A percentile compares a stretch with the other conserved stretches of the same genome.
Conservation (phyloP, 2,888 invertebrate genomes). For the Parapristionchus giblindavisi region DNA sequence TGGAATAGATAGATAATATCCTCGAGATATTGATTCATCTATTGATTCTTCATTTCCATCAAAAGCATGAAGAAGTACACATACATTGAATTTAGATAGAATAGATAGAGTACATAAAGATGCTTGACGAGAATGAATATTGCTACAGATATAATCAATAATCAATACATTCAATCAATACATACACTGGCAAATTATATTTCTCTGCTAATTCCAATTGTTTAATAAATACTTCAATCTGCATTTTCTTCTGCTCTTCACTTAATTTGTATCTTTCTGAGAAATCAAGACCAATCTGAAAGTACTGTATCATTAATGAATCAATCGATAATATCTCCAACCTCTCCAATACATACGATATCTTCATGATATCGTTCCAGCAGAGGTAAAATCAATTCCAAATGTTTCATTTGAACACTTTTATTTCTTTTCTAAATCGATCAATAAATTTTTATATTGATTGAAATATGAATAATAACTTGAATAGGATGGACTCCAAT, state of each 20-base stretch:
- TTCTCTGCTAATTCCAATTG: conserved; percentile 25
- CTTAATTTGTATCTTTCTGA: conserved; percentile 12
- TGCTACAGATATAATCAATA: neutral
- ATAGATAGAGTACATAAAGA: conserved; percentile 9
- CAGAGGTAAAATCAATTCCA: neutral
- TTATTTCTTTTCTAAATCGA: conserved; percentile 22
- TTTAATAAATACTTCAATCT: conserved; percentile 29
- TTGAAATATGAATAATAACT: conserved; percentile 46
- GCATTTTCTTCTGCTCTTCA: conserved; percentile 3
- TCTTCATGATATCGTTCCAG: neutral
- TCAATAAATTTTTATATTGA: neutral
- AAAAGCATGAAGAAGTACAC: conserved; percentile 21
- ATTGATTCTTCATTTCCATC: conserved; percentile 20
- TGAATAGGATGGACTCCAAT: conserved; percentile 70
- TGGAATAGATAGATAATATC: conserved; percentile 10
- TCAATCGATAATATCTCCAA: neutral
- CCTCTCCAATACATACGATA: conserved; percentile 36
- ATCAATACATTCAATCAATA: neutral
- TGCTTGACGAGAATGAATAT: conserved; percentile 30
- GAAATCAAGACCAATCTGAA: conserved; percentile 36
- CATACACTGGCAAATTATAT: conserved; percentile 20
- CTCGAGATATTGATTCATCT: neutral
- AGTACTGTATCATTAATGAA: neutral
- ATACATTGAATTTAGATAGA: conserved; percentile 9
- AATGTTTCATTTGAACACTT: conserved; percentile 20